These are phyloP conservation scores for Pinna nobilis DNA, from an alignment of 1,140 invertebrate species.

Conservation along the genomic window DNA sequence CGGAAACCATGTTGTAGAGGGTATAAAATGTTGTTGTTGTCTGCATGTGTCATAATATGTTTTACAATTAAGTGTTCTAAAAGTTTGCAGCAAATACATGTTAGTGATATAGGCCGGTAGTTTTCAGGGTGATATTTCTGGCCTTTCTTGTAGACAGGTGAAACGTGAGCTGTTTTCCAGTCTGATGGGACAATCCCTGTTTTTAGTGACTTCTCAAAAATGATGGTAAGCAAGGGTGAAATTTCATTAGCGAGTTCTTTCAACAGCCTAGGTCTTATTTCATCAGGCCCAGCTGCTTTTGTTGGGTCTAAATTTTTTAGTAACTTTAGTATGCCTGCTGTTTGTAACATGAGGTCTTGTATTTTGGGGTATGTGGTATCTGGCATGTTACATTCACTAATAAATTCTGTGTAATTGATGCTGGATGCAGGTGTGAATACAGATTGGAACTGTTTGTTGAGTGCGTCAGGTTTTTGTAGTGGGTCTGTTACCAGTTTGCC, in stretches of 20 bases:
- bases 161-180: conserved; percentile 12
- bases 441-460: conserved; percentile 19
- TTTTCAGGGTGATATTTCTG: conserved; percentile 12
- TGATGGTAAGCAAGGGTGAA: background rate
- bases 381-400: too few species aligned
- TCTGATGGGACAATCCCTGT: conserved; percentile 13
- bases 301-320: conserved; percentile 7
- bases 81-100: background rate
- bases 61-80: conserved; percentile 26
- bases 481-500: conserved; percentile 1
- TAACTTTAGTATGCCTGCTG: background rate
- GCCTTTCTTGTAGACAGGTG: conserved; percentile 8
- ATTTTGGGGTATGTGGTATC: too few species aligned
- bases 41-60: conserved; percentile 27
- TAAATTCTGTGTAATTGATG: background rate
- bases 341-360: too few species aligned
- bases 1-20: conserved; percentile 38
- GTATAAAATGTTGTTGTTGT: conserved; percentile 40
- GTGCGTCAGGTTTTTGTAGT: background rate
- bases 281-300: conserved; percentile 24
- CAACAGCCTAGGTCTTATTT: conserved; percentile 17
- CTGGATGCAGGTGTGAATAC: conserved; percentile 8
- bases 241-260: conserved; percentile 8
- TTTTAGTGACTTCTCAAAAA: conserved; percentile 11
- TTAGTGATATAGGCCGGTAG: conserved; percentile 17